A percentile compares a stretch with the other conserved stretches of the same genome.
These are phyloP conservation scores for Ditylenchus weischeri DNA, from an alignment of 2,888 invertebrate species.

Conservation along the genomic window DNA sequence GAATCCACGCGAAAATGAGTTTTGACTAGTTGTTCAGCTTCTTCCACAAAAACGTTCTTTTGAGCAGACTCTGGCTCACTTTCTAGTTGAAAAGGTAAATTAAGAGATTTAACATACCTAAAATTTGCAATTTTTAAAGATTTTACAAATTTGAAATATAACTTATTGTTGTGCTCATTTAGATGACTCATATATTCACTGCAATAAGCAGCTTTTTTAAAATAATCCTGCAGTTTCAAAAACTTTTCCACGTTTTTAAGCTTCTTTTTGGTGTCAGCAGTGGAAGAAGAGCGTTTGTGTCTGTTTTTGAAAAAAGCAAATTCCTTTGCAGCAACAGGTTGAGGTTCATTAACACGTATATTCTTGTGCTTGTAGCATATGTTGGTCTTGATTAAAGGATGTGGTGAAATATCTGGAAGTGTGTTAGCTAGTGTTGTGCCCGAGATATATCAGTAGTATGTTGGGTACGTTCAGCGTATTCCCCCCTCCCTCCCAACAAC, in stretches of 20 bases:
- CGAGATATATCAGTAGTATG: too few relatives aligned
- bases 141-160: not conserved
- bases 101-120: not conserved
- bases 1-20: not conserved
- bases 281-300: too few relatives aligned
- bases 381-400: too few relatives aligned
- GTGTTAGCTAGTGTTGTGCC: too few relatives aligned
- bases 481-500: too few relatives aligned
- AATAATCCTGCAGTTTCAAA: not conserved
- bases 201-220: slow-evolving; percentile 1
- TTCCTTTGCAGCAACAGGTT: too few relatives aligned
- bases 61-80: not conserved
- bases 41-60: not conserved
- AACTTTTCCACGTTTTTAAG: slow-evolving; percentile 1
- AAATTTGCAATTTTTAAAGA: not conserved
- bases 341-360: too few relatives aligned
- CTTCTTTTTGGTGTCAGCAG: not conserved
- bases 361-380: too few relatives aligned
- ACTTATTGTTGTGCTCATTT: not conserved
- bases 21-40: not conserved
- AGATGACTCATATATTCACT: not conserved
- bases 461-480: too few relatives aligned
- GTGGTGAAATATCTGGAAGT: too few relatives aligned
- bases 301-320: too few relatives aligned
- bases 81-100: not conserved